A percentile compares a stretch with the other conserved stretches of the same genome.
phyloP scores from a whole-genome alignment of 2,888 invertebrate genomes.

The Melolontha melolontha region DNA sequence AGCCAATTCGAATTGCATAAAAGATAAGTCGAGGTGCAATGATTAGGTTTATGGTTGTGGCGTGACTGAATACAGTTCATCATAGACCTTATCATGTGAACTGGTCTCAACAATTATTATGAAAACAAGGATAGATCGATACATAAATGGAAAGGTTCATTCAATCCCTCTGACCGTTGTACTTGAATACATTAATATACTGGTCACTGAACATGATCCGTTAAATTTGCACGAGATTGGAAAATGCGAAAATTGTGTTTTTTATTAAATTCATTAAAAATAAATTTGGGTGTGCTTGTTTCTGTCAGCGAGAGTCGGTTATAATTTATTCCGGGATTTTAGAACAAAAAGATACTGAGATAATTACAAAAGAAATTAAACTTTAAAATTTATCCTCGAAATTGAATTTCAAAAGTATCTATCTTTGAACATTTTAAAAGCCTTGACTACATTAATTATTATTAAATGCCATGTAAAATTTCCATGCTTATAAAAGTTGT shows the following conservation, averaged over 20 bases:
- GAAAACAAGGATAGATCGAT: constrained; percentile 32
- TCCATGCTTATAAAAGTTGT: too few species aligned
- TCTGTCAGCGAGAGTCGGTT: too few species aligned
- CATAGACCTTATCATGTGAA: constrained; percentile 47
- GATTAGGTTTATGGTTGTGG: constrained; percentile 43
- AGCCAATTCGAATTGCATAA: constrained; percentile 12
- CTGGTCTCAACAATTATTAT: constrained; percentile 43
- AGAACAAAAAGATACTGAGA: too few species aligned
- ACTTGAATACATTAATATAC: background rate
- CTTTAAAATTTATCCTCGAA: too few species aligned
- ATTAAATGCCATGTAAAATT: too few species aligned
- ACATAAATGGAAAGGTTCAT: constrained; percentile 36
- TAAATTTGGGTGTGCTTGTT: too few species aligned
- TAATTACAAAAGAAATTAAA: too few species aligned
- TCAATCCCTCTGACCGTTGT: constrained; percentile 24
- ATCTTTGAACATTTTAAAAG: too few species aligned
- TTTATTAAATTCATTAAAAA: too few species aligned
- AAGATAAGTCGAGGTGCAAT: constrained; percentile 36
- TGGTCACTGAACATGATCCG: background rate
- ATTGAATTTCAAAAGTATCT: too few species aligned
- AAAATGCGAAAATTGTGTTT: constrained; percentile 35
- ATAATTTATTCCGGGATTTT: too few species aligned
- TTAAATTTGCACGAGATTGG: constrained; percentile 32
- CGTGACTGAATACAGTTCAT: constrained; percentile 48
- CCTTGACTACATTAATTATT: too few species aligned